Evolutionary conservation across 2,113 vertebrate genomes (phyloP).

Genomic region (Ginglymostoma cirratum): DNA sequence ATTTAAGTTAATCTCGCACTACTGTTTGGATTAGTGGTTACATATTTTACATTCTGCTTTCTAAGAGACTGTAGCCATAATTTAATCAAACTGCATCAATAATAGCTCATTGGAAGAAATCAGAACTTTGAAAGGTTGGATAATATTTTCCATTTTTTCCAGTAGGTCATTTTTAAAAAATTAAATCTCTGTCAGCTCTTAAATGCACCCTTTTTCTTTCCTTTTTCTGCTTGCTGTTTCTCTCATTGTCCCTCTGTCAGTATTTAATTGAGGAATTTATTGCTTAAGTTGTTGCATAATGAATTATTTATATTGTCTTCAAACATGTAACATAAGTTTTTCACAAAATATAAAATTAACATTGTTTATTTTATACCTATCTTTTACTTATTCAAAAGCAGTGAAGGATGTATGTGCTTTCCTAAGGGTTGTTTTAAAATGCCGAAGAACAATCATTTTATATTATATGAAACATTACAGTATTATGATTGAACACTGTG

Average conservation of each 20-base stretch:
- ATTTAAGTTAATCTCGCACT: neutral
- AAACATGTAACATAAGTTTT: neutral
- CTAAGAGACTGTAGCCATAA: neutral
- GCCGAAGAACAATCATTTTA: conserved; percentile 31
- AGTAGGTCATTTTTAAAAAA: neutral
- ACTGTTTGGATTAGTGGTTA: neutral
- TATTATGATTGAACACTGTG: conserved; percentile 35
- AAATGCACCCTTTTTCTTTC: neutral
- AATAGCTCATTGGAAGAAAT: neutral
- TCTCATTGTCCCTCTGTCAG: neutral
- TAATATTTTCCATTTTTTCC: neutral
- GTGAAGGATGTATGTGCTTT: neutral
- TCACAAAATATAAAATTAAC: conserved; percentile 10
- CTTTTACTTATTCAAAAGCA: conserved; percentile 10
- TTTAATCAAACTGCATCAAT: neutral
- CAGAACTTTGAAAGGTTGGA: neutral
- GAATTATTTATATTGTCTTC: conserved; percentile 29
- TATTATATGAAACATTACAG: conserved; percentile 28
- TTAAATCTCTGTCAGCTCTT: neutral
- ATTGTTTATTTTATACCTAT: neutral
- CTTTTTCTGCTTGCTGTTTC: neutral
- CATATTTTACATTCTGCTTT: neutral
- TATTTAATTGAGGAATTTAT: neutral
- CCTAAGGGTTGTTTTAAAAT: conserved; percentile 28
- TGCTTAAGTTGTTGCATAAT: neutral